phyloP scores from a whole-genome alignment of 2,888 invertebrate genomes.

The Callinectes sapidus region DNA sequence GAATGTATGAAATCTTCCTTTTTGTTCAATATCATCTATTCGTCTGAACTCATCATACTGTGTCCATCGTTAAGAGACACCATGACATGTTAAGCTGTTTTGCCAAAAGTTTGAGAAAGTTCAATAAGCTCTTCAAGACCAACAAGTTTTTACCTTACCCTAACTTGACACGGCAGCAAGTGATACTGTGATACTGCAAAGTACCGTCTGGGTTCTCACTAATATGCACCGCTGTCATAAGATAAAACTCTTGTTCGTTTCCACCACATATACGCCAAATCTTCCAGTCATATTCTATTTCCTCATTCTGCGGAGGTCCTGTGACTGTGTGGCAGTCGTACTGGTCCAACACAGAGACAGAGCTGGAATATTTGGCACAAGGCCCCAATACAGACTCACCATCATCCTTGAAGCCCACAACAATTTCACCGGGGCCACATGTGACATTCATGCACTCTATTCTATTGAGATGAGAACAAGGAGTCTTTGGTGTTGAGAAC shows the following conservation, averaged over 20 bases:
- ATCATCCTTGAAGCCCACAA: background rate
- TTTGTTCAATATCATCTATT: too few relatives aligned
- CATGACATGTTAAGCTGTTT: too few relatives aligned
- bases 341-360: background rate
- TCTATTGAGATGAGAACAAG: background rate
- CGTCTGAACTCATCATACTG: too few relatives aligned
- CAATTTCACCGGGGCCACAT: background rate
- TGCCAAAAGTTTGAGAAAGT: background rate
- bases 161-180: background rate
- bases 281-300: constrained; percentile 3
- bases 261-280: constrained; percentile 1
- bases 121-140: too few relatives aligned
- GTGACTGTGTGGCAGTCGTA: background rate
- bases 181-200: background rate
- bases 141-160: background rate
- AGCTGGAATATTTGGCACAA: background rate
- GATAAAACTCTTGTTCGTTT: background rate
- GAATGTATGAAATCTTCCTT: too few relatives aligned
- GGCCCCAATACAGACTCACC: background rate
- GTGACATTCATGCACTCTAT: background rate
- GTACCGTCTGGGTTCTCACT: background rate
- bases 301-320: background rate
- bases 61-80: too few relatives aligned
- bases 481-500: background rate
- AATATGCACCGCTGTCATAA: background rate